phyloP scores from a whole-genome alignment of 2,113 vertebrate species.

The Apistogramma diplotaenia region DNA sequence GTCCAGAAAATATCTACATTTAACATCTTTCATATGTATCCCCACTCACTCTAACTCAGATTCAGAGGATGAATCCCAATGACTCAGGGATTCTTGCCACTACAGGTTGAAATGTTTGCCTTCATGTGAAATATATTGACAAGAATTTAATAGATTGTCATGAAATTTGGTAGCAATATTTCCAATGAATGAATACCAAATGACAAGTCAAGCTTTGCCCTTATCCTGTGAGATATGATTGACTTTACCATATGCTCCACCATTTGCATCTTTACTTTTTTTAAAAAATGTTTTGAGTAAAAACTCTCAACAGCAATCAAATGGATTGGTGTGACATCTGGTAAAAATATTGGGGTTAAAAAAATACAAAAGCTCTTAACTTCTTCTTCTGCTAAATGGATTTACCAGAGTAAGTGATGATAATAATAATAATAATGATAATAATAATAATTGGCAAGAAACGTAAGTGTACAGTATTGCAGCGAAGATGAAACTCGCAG shows the following conservation, averaged over 20 bases:
- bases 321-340: no score
- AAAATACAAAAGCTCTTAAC: neutral
- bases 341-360: neutral
- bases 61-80: neutral
- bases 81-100: neutral
- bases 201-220: neutral
- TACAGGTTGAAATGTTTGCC: neutral
- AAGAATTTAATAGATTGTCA: neutral
- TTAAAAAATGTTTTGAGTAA: no score
- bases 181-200: neutral
- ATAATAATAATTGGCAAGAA: neutral
- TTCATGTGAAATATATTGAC: neutral
- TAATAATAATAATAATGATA: neutral
- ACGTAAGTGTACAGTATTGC: neutral
- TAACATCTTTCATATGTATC: neutral
- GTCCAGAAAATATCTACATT: neutral
- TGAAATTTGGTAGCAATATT: neutral
- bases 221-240: neutral
- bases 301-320: no score
- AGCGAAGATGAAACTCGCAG: neutral
- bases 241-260: neutral
- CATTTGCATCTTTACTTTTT: neutral
- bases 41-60: neutral
- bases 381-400: neutral
- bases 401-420: neutral